Percentiles rank a stretch among this genome's conserved stretches.
Conservation (phyloP, 2,797 vertebrate species). For the Carduelis carduelis region DNA sequence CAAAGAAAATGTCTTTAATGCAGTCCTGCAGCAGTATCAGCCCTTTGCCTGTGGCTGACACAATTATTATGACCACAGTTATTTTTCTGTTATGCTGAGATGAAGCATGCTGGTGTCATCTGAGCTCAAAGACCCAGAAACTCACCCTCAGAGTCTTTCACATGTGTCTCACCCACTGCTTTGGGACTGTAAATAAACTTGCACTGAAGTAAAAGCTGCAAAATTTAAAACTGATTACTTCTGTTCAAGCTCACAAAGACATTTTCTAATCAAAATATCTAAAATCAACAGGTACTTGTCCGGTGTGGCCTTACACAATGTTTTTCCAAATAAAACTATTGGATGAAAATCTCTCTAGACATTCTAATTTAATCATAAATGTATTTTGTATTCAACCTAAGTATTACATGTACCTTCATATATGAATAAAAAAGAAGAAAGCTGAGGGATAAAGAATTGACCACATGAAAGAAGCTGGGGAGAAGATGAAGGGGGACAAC, state of each 20-base stretch:
- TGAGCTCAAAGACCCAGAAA: background rate
- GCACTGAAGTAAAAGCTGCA: background rate
- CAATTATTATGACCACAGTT: slow-evolving; percentile 1
- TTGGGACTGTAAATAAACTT: background rate
- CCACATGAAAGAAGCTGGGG: background rate
- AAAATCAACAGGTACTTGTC: background rate
- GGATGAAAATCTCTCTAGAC: background rate
- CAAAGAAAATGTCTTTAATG: background rate
- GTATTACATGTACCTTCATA: background rate
- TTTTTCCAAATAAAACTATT: background rate
- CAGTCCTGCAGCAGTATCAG: background rate
- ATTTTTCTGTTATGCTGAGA: background rate
- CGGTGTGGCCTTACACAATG: background rate
- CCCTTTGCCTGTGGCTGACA: background rate
- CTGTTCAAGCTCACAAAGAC: background rate
- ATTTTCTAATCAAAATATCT: background rate
- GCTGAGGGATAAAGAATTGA: background rate
- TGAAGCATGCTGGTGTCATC: background rate
- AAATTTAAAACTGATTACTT: background rate
- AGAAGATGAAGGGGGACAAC: background rate
- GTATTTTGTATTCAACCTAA: background rate
- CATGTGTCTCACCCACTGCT: background rate
- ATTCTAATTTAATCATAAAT: background rate
- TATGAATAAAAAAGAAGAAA: background rate
- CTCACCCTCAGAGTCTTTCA: background rate